Evolutionary conservation across 1,140 invertebrate species (phyloP).

Genomic region (Mycetomoellerius zeteki): DNA sequence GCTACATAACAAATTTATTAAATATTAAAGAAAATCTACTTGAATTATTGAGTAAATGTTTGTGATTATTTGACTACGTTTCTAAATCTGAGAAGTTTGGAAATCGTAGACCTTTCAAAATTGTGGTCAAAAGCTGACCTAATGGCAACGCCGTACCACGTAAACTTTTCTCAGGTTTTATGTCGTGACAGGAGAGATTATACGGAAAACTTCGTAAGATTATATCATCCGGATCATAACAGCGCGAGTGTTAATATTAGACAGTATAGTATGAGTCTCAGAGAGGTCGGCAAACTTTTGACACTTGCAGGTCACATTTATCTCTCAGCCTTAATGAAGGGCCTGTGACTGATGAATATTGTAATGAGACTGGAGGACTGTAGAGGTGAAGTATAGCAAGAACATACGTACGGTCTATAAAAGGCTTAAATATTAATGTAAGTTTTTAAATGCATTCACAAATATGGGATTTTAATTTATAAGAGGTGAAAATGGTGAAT

Average conservation of each 20-base stretch:
- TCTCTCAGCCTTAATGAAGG: slow-evolving; percentile 54
- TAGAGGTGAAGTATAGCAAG: background rate
- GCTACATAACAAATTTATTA: background rate
- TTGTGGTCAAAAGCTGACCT: background rate
- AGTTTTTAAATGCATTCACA: slow-evolving; percentile 14
- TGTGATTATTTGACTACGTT: background rate
- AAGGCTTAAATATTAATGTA: slow-evolving; percentile 31
- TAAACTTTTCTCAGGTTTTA: slow-evolving; percentile 38
- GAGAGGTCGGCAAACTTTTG: slow-evolving; percentile 52
- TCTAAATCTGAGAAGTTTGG: background rate
- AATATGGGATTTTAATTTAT: slow-evolving; percentile 20
- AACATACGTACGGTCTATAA: background rate
- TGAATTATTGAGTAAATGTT: background rate
- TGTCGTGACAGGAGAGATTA: slow-evolving; percentile 31
- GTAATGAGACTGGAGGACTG: slow-evolving; percentile 9
- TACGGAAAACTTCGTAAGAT: slow-evolving; percentile 52
- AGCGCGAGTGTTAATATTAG: slow-evolving; percentile 53
- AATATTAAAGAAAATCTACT: background rate
- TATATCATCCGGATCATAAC: slow-evolving; percentile 38
- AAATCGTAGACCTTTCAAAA: slow-evolving; percentile 14
- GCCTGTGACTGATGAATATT: slow-evolving; percentile 41
- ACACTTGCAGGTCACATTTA: slow-evolving; percentile 52
- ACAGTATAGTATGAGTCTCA: slow-evolving; percentile 12
- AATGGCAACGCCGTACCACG: background rate
- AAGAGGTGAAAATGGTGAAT: background rate